Evolutionary conservation across 2,888 invertebrate genomes (phyloP).

Genomic region (Mellilla xanthometata): DNA sequence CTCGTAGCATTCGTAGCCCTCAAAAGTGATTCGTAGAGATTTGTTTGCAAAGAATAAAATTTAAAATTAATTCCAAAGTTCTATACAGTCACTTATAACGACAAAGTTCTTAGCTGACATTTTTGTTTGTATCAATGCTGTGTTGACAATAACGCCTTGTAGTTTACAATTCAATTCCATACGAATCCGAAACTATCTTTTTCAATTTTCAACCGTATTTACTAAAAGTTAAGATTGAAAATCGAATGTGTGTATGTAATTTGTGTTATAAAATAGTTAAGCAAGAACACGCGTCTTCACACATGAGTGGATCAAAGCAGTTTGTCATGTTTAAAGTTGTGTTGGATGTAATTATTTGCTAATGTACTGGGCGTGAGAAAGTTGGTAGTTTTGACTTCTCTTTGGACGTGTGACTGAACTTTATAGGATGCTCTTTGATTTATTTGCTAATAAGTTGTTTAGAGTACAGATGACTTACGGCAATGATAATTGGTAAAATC

Average conservation of each 20-base stretch:
- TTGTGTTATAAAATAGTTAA: conserved; percentile 41
- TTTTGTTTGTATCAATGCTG: not conserved
- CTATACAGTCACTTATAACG: too few species aligned
- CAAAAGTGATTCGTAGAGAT: too few species aligned
- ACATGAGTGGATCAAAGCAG: conserved; percentile 69
- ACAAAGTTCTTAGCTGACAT: conserved; percentile 1
- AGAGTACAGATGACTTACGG: too few species aligned
- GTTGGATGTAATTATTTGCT: conserved; percentile 64
- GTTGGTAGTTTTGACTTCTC: conserved; percentile 21
- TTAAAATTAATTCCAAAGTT: too few species aligned
- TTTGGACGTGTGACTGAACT: not conserved
- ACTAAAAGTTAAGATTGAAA: conserved; percentile 12
- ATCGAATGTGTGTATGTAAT: conserved; percentile 5
- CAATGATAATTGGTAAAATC: too few species aligned
- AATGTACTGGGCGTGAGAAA: conserved; percentile 67
- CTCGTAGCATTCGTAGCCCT: too few species aligned
- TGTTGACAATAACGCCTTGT: conserved; percentile 64
- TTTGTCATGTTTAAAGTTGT: conserved; percentile 74
- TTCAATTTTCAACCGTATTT: not conserved
- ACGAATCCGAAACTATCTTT: conserved; percentile 27
- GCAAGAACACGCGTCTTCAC: conserved; percentile 64
- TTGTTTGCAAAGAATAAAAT: too few species aligned
- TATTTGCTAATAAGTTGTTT: too few species aligned
- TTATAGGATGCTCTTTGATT: too few species aligned
- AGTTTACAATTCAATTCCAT: conserved; percentile 66